Conservation (phyloP, 2,888 invertebrate species). For the Carpatolechia fugitivella region DNA sequence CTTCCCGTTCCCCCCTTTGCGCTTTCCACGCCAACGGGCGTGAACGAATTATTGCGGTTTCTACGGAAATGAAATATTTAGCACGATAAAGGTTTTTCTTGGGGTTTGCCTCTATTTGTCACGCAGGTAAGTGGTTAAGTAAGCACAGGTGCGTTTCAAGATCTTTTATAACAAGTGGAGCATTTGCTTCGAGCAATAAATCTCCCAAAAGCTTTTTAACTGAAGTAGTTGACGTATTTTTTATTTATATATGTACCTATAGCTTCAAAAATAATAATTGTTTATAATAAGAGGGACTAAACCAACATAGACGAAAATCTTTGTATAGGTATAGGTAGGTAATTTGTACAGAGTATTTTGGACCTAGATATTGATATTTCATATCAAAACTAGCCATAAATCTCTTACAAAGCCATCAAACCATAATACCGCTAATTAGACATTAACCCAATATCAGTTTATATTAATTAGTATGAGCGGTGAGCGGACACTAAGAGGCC, state of each 20-base stretch:
- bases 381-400: too few species aligned
- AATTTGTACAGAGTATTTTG: too few species aligned
- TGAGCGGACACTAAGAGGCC: constrained; percentile 2
- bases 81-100: not conserved
- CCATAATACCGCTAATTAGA: not conserved
- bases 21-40: constrained; percentile 11
- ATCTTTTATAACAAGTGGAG: not conserved
- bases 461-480: constrained; percentile 9
- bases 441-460: not conserved
- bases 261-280: too few species aligned
- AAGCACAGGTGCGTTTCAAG: not conserved
- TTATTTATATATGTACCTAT: too few species aligned
- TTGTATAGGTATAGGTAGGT: too few species aligned
- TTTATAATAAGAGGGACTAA: too few species aligned
- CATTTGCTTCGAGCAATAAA: not conserved
- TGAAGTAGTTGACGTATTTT: too few species aligned
- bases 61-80: not conserved
- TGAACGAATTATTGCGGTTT: constrained; percentile 18
- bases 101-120: not conserved
- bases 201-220: too few species aligned
- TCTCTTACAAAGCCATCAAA: not conserved
- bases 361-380: too few species aligned
- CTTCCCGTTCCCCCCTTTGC: not conserved
- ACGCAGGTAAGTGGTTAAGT: not conserved
- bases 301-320: too few species aligned